Base-by-base conservation (phyloP, 2,888 invertebrate species). In the Platycheirus albimanus region DNA sequence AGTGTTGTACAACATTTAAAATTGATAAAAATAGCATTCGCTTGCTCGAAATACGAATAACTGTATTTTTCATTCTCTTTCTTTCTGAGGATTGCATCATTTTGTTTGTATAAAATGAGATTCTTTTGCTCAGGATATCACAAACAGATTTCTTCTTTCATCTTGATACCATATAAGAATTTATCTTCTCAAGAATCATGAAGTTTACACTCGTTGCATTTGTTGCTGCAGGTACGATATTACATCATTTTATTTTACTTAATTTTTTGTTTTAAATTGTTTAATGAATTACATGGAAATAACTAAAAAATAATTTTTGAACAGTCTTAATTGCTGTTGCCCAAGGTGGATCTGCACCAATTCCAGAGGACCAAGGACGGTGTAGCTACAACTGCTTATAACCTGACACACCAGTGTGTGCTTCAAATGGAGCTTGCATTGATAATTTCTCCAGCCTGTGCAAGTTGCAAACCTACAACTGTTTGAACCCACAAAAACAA, bases 371-470 rank as follows among this genome's bases (percentile, higher is more conserved):
- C 11, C 51, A 51, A 51, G 51, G 51, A 51, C 51, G 51, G 8
- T 88, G 88, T 33, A 85, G 86, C 17, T 88, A 77, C 45, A 75
- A 72, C n/a, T 88, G 87, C 51, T 54, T 85, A 3, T 56, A 84
- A 13, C 52, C 33, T 3, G 88, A 88, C 43, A 3, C 86, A 2
- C 77, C 85, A 1, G 85, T 88, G 0, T 88, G 88, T 20, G 87
- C 86, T 54, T 72, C 83, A 28, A 88, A 88, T 41, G 88, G 88
- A 4, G 87, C 86, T 56, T 88, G 88, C 63, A 71, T 86, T 47
- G 86, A 87, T 20, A 56, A 85, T 11, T 88, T 87, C 63, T 84
- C 85, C n/a, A 87, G 86, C n/a, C 70, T 70, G 36, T 88, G 88
- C 69, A 85, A 85, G 20, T 84, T 88, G 85, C 67, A 86, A 19